phyloP scores from a whole-genome alignment of 1,140 invertebrate species.

The Eupeodes corollae region DNA sequence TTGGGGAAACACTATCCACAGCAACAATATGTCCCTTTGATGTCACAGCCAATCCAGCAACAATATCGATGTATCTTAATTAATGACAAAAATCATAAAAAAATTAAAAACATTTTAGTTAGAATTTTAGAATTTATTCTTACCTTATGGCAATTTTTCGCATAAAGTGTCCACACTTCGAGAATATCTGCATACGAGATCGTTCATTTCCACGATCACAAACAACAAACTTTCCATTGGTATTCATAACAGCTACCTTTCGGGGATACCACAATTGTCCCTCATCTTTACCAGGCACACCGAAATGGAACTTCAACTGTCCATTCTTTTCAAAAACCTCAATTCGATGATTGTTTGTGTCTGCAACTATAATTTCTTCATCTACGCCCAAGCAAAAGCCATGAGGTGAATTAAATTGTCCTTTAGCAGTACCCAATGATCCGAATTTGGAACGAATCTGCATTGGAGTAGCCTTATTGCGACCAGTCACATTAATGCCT shows the following conservation, averaged over 20 bases:
- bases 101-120: background rate
- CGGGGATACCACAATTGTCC: slow-evolving; percentile 94
- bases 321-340: slow-evolving; percentile 88
- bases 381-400: slow-evolving; percentile 90
- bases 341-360: slow-evolving; percentile 93
- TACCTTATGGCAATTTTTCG: slow-evolving; percentile 79
- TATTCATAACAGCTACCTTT: slow-evolving; percentile 85
- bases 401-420: slow-evolving; percentile 93
- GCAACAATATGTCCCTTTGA: slow-evolving; percentile 84
- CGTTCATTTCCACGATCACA: slow-evolving; percentile 93
- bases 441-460: slow-evolving; percentile 88
- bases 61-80: slow-evolving; percentile 84
- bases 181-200: slow-evolving; percentile 93
- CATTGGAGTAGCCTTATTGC: slow-evolving; percentile 66
- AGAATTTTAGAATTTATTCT: background rate
- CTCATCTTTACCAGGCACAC: slow-evolving; percentile 82
- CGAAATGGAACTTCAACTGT: slow-evolving; percentile 80
- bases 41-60: slow-evolving; percentile 89
- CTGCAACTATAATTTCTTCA: slow-evolving; percentile 90
- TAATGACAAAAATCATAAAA: background rate
- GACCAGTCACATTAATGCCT: slow-evolving; percentile 40
- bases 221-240: slow-evolving; percentile 82
- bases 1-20: slow-evolving; percentile 93
- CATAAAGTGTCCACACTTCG: slow-evolving; percentile 74
- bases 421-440: slow-evolving; percentile 76